Conservation (phyloP, 2,888 invertebrate genomes). For the Melinopterus prodromus region DNA sequence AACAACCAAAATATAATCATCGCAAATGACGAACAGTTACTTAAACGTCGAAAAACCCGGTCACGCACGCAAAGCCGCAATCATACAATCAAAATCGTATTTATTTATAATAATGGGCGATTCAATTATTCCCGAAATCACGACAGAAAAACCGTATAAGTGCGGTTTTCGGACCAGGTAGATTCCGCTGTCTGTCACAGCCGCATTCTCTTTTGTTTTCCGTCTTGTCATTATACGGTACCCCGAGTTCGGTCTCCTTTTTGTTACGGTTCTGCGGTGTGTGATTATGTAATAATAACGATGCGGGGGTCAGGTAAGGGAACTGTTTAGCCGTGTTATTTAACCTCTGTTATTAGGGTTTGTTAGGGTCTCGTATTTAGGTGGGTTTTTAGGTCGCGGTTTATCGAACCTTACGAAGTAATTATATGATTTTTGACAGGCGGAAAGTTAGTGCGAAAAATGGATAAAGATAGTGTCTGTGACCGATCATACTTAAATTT, state of each 20-base stretch:
- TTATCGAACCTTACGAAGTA: neutral
- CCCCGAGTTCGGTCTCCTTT: neutral
- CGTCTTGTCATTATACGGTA: neutral
- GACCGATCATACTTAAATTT: too few species aligned
- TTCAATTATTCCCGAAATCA: neutral
- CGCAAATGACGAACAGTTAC: too few species aligned
- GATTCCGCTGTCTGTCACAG: neutral
- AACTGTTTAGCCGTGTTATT: slow-evolving; percentile 16
- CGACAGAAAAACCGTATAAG: neutral
- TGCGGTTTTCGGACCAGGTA: neutral
- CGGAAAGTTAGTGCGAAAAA: neutral
- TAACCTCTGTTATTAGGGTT: slow-evolving; percentile 21
- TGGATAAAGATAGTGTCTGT: neutral
- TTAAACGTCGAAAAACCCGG: neutral
- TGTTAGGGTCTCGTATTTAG: neutral
- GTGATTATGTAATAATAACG: slow-evolving; percentile 19
- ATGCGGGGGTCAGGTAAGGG: slow-evolving; percentile 13
- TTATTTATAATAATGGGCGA: neutral
- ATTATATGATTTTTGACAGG: neutral
- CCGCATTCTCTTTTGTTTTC: neutral
- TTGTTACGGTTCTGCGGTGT: slow-evolving; percentile 18
- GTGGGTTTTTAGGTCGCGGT: neutral
- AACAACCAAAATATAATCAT: too few species aligned
- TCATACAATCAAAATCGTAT: neutral
- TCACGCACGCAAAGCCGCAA: neutral